Evolutionary conservation across 1,140 invertebrate species (phyloP), one percentile per base, ranked within the genome.

Genomic region (Drosophila seguyi): DNA sequence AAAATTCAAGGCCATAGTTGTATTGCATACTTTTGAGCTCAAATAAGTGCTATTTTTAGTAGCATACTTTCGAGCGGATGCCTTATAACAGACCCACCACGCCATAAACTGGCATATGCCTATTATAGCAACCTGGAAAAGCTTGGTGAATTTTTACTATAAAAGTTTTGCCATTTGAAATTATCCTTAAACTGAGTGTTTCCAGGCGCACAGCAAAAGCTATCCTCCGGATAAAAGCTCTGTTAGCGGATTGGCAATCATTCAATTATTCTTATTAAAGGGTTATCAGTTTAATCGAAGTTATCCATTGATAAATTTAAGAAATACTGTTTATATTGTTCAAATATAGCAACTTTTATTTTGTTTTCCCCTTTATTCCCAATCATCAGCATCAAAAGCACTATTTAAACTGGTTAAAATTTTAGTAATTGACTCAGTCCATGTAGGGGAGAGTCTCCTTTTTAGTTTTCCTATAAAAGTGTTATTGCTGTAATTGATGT

Each of bases 41-140:
- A 39, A 39, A 52, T 16, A 38, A 20, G 20, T 20, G 7, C n/a
- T 34, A 48, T 39, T 67, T 61, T 18, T 31, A 39, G 18, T 61
- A 48, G 63, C 63, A 38, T 62, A 48, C 63, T 31, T 48, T 47
- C 38, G 4, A 13, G 34, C 10, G 11, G 6, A 16, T 13, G n/a
- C 14, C 16, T 4, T 62, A 41, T 41, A 55, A 31, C 50, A 44
- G 27, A 11, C n/a, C n/a, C n/a, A n/a, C n/a, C 38, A 22, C 4
- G 7, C 50, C 27, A 63, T 44, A 27, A 63, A 14, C 52, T 56
- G 50, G 55, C 20, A 55, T 56, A 56, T 29, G 4, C 2, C 2
- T 4, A 1, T 34, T 61, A 25, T 61, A 3, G 53, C 18, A 36
- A 1, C 8, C 0, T 5, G 5, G 0, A 27, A 56, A 25, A 25